Conservation (phyloP, 2,113 vertebrate species). For the Pygoscelis antarcticus region DNA sequence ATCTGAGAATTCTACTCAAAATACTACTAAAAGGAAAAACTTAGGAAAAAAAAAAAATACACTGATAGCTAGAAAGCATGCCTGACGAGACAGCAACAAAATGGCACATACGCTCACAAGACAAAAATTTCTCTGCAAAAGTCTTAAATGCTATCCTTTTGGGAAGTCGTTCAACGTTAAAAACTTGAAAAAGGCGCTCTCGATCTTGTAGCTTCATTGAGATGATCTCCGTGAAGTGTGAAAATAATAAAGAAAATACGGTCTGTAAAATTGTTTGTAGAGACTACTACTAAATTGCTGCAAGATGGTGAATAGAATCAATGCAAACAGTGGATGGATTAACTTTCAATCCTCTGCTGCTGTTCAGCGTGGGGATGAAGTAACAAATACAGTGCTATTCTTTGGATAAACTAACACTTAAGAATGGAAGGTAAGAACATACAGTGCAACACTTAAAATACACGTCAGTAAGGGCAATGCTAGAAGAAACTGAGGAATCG, state of each 20-base stretch:
- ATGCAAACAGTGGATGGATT: neutral
- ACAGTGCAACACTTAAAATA: too few relatives aligned
- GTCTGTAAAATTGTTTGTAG: neutral
- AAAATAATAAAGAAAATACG: neutral
- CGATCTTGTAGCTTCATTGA: neutral
- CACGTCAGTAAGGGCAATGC: neutral
- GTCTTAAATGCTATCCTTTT: neutral
- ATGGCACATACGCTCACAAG: too few relatives aligned
- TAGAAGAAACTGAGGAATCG: neutral
- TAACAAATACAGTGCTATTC: neutral
- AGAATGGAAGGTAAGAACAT: neutral
- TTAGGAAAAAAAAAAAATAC: neutral
- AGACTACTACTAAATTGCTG: neutral
- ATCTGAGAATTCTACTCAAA: neutral
- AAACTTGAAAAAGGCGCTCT: neutral
- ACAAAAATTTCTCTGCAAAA: neutral
- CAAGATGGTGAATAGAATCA: neutral
- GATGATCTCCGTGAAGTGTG: neutral
- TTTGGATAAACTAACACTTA: too few relatives aligned
- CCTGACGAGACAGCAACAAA: neutral
- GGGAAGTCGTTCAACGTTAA: neutral
- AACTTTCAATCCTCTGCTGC: neutral
- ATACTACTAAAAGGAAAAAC: neutral
- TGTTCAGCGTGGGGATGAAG: neutral
- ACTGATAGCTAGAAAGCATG: neutral